Evolutionary conservation across 37 sponge, comb jelly and placozoan species (phyloP), one percentile per base, ranked within the genome.

Genomic region (Agelas oroides): DNA sequence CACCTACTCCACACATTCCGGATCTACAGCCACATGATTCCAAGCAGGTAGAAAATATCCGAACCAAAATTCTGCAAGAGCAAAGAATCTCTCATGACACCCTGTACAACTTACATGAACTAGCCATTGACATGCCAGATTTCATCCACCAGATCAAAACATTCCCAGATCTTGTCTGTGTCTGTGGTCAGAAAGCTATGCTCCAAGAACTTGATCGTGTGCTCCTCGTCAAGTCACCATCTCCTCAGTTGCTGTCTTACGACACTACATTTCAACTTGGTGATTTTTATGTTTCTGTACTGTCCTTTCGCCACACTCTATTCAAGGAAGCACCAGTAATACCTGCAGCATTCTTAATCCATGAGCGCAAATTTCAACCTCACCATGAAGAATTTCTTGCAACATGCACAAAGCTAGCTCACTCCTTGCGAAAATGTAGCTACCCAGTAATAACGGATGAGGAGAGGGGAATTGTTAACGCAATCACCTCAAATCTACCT

Each of bases 211-310:
- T 78, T 36, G 87, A 86, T 67, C 39, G 78, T 31, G 70, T 86
- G 24, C 41, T 86, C 23, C 36, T 77, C 19, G 23, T 77, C 21
- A 59, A 86, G 41, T 86, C 86, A 55, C 78, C 72, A 16, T 86
- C 86, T 33, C 75, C 86, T 36, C 86, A 86, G 71, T 61, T 86
- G 46, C 25, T 86, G 41, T 65, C 78, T 40, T 86, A 86, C 53
- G 86, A 77, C 78, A 86, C 86, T 24, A 86, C 86, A 52, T 86
- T 86, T 53, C 68, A 86, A 35, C 59, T 86, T 19, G 86, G 86
- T 30, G 86, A 86, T 77, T 86, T 76, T 73, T 86, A 66, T 86
- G 78, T 86, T 24, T 86, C 86, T 11, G 52, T 63, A 54, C 70
- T 86, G 23, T 23, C 77, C 27, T 86, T 86, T 38, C 73, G 86